Conservation (phyloP, 2,888 invertebrate genomes). For the Drosophila kanekoi region DNA sequence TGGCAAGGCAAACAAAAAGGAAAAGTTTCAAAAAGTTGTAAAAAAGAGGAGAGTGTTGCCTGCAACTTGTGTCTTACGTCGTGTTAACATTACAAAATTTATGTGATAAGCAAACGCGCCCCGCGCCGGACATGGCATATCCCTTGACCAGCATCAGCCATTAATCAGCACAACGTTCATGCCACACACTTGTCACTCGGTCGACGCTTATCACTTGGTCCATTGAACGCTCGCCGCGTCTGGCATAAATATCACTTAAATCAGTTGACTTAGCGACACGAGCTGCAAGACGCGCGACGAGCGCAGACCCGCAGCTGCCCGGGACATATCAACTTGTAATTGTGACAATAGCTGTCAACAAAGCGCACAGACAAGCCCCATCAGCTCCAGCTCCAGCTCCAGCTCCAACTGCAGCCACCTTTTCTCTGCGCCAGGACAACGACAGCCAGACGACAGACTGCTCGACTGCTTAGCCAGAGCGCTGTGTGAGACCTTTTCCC, state of each 20-base stretch:
- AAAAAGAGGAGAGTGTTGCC: constrained; percentile 27
- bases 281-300: constrained; percentile 20
- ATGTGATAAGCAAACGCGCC: constrained; percentile 56
- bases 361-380: constrained; percentile 56
- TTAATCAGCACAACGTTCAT: constrained; percentile 76
- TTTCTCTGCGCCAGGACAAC: constrained; percentile 29
- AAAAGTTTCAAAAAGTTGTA: constrained; percentile 9
- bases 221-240: constrained; percentile 73
- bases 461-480: constrained; percentile 67
- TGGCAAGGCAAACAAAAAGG: constrained; percentile 1
- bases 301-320: constrained; percentile 60
- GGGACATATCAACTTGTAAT: constrained; percentile 81
- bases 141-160: constrained; percentile 57
- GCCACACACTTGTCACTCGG: constrained; percentile 80
- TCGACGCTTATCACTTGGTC: constrained; percentile 73
- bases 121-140: constrained; percentile 33
- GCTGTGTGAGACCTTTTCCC: constrained; percentile 57
- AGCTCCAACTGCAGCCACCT: neutral
- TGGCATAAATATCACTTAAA: constrained; percentile 83
- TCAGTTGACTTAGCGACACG: constrained; percentile 80
- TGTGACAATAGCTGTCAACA: constrained; percentile 84
- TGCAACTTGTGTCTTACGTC: constrained; percentile 75
- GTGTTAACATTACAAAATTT: constrained; percentile 82
- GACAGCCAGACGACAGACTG: constrained; percentile 43
- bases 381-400: constrained; percentile 7